Evolutionary conservation across 2,113 vertebrate species (phyloP), one percentile per base, ranked within the genome.

Genomic region (Gymnarchus niloticus): DNA sequence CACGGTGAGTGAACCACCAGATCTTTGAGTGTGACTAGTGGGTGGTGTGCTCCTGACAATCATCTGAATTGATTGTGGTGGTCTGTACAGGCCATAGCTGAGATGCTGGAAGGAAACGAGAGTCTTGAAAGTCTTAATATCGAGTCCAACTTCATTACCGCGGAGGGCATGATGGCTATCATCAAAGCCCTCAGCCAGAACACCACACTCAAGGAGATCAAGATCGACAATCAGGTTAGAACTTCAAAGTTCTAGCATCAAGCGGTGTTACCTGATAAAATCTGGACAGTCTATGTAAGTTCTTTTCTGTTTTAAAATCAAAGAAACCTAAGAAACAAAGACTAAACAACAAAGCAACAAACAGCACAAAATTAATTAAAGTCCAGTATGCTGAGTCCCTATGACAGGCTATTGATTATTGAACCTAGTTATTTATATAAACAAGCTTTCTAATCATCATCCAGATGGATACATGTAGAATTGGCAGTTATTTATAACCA

Each of bases 101-200:
- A 96, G 92, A 99, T 99, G 98, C 91, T 99, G 89, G 92, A 91
- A 88, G 94, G 94, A 87, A 99, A 99, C 92, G 96, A 93, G 84
- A 95, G 92, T 83, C 93, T 99, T 83, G 93, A 94, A 93, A 97
- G 95, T 92, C 95, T 99, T 92, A 99, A 99, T 88, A 94, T 99
- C 0, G 98, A 99, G 87, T 99, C 98, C 87, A 99, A 99, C 93
- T 99, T 99, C 94, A 98, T 99, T 90, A 99, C 96, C 57, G 92
- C 95, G 2, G 87, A 95, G 0, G 98, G 97, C 44, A 97, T 99
- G 94, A 94, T 94, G 94, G 94, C 96, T 1, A 91, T 99, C 82
- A 90, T 98, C 87, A 96, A 94, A 88, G 97, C 97, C 1, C 89
- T 98, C 91, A 91, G 93, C 48, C 87, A 87, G 51, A 97, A 97